A percentile compares a stretch with the other conserved stretches of the same genome.
phyloP scores from a whole-genome alignment of 2,113 vertebrate genomes.

The Sturnira hondurensis region DNA sequence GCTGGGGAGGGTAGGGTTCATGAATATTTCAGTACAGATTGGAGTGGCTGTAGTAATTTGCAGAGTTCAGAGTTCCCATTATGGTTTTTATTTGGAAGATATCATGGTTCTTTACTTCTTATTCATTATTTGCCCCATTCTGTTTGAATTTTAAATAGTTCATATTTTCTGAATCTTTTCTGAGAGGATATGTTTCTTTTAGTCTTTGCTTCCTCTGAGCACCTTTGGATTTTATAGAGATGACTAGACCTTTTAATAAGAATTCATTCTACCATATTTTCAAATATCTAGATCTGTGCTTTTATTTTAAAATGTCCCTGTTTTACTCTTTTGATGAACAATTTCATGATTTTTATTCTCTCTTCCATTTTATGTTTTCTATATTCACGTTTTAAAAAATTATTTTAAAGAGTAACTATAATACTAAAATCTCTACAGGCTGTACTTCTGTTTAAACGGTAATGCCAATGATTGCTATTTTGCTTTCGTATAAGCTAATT shows the following conservation, averaged over 20 bases:
- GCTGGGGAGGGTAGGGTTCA: background rate
- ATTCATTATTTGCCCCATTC: background rate
- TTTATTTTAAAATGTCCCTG: background rate
- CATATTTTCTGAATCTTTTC: conserved; percentile 20
- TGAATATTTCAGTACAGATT: background rate
- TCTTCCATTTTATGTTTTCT: background rate
- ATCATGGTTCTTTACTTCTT: background rate
- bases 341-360: conserved; percentile 28
- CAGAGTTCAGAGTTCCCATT: background rate
- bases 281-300: background rate
- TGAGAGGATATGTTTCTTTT: background rate
- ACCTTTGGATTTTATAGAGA: conserved; percentile 6
- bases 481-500: conserved; percentile 2
- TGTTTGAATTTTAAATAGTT: conserved; percentile 43
- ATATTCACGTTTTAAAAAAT: background rate
- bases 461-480: background rate
- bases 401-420: background rate
- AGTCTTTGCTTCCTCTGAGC: background rate
- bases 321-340: background rate
- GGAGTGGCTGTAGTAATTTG: background rate
- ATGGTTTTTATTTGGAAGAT: background rate
- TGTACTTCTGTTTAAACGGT: background rate
- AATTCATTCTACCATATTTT: background rate
- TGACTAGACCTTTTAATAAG: background rate
- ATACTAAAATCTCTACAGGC: background rate